A percentile compares a stretch with the other conserved stretches of the same genome.
phyloP scores from a whole-genome alignment of 2,797 vertebrate species.

The Myotis vivesi region DNA sequence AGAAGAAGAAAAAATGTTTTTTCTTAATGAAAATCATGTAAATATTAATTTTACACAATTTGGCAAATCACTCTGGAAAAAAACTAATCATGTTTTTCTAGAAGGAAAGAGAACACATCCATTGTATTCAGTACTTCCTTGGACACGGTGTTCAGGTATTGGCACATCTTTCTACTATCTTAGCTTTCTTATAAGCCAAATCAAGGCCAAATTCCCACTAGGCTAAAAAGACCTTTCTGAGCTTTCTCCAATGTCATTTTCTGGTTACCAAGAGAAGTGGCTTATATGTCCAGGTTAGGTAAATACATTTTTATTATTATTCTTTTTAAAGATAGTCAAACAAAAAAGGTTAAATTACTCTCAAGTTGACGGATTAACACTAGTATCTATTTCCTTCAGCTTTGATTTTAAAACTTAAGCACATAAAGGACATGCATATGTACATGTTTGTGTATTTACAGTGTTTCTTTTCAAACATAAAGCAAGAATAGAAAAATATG shows the following conservation, averaged over 20 bases:
- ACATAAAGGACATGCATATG: not conserved
- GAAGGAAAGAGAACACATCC: not conserved
- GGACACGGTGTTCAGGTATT: not conserved
- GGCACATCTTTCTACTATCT: not conserved
- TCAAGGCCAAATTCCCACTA: not conserved
- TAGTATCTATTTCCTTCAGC: not conserved
- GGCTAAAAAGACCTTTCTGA: not conserved
- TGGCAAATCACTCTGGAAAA: not conserved
- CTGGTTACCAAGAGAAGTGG: not conserved
- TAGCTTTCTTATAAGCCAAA: not conserved
- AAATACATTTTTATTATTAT: not conserved
- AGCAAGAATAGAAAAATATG: not conserved
- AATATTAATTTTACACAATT: not conserved
- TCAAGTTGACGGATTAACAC: not conserved
- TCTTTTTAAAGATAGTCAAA: not conserved
- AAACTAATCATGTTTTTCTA: not conserved
- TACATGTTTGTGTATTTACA: slow-evolving; percentile 19
- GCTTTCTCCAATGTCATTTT: not conserved
- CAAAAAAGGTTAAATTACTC: not conserved
- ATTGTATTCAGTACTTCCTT: not conserved
- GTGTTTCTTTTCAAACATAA: slow-evolving; percentile 3
- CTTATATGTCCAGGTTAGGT: not conserved
- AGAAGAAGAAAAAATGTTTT: slow-evolving; percentile 13
- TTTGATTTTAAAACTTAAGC: not conserved
- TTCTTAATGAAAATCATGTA: not conserved